phyloP scores from a whole-genome alignment of 2,888 invertebrate species.

The Homarus gammarus region DNA sequence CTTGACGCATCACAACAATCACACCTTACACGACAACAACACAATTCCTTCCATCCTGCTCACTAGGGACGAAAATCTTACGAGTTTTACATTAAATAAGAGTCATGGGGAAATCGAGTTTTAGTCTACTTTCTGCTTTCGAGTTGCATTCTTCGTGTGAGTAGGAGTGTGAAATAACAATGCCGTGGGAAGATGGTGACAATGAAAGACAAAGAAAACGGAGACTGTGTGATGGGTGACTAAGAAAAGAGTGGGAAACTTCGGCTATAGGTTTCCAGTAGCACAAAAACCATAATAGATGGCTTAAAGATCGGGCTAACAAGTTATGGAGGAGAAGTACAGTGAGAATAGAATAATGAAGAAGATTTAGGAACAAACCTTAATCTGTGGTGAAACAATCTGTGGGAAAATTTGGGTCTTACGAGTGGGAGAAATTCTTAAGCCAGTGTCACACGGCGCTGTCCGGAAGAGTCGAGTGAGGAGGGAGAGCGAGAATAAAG shows the following conservation, averaged over 20 bases:
- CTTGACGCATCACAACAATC: constrained; percentile 20
- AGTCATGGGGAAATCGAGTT: not conserved
- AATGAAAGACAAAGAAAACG: constrained; percentile 17
- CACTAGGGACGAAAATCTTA: not conserved
- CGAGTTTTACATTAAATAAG: not conserved
- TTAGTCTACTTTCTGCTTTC: not conserved
- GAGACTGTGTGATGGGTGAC: constrained; percentile 11
- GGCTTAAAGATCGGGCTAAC: not conserved
- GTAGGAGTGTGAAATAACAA: constrained; percentile 19
- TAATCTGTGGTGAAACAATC: not conserved
- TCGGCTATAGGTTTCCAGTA: constrained; percentile 3
- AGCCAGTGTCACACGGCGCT: too few species aligned
- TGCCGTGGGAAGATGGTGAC: constrained; percentile 5
- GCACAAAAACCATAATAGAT: not conserved
- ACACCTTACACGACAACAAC: constrained; percentile 18
- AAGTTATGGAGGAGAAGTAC: not conserved
- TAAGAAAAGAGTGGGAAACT: constrained; percentile 25
- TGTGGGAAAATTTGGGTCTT: not conserved
- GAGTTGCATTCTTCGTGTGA: constrained; percentile 37
- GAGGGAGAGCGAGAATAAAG: too few species aligned
- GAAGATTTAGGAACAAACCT: constrained; percentile 4
- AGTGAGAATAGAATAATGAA: not conserved
- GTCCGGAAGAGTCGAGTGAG: too few species aligned
- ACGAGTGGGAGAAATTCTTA: not conserved
- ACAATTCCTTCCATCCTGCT: not conserved